Evolutionary conservation across 2,888 invertebrate species (phyloP), one percentile per base, ranked within the genome.

Genomic region (Caenorhabditis virilis): DNA sequence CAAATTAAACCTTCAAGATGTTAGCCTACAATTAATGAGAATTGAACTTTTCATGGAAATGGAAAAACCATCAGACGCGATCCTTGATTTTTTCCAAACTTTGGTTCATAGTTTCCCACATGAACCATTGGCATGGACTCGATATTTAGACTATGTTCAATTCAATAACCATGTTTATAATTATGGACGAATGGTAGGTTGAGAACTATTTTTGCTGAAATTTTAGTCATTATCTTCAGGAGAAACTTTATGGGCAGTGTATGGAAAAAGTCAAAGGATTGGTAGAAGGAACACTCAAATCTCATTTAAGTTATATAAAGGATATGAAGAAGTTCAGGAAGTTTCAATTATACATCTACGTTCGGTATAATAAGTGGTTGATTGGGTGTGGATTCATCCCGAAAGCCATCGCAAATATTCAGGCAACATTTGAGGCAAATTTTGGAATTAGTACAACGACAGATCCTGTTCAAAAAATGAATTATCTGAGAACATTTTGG

Each of bases 361-460:
- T 64, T 36, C 41, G 59, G 23, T 55, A 42, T 26, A 23, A 59
- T 26, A 58, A 59, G 18, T 64, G 64, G 64, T 15, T 27, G 13
- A 33, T 62, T 26, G 20, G 45, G 1, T 42, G 25, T 39, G 64
- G 59, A 25, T 18, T 16, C 5, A 25, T 45, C 1, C 51, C 59
- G 0, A 2, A 38, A 0, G 64, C 54, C 1, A 23, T 64, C 13
- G 54, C 64, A 0, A 47, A 51, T 36, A 48, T 64, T 41, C 63
- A 39, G 26, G 52, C 58, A 36, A 58, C 58, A 9, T 51, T 58
- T 36, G 58, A 58, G 18, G n/a, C 35, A 9, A 58, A 58, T 30
- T 58, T 46, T 23, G 58, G 58, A 25, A 18, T 41, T 18, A n/a
- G 11, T 26, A 5, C 2, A 20, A 9, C 15, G 15, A 23, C 15